Percentiles rank a stretch among this genome's conserved stretches.
Evolutionary conservation across 2,113 vertebrate species (phyloP).

Genomic region (Nettapus auritus): DNA sequence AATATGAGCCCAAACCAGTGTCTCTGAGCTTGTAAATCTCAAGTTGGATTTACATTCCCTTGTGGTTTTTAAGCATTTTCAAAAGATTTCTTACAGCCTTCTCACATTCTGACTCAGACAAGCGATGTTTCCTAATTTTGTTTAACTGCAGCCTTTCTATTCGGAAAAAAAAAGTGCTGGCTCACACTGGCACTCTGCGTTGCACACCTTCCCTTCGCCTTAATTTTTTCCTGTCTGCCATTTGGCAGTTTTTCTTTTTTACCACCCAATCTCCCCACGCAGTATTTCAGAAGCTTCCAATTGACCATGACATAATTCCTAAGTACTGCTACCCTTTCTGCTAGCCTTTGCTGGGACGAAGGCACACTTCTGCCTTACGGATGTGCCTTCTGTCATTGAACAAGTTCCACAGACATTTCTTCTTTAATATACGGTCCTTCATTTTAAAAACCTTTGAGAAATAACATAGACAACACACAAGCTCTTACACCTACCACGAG

Average conservation of each 20-base stretch:
- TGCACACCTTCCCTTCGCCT: not conserved
- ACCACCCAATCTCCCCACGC: not conserved
- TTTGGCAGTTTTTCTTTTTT: not conserved
- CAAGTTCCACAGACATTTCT: not conserved
- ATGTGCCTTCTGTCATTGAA: not conserved
- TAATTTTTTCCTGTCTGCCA: not conserved
- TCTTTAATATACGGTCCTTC: not conserved
- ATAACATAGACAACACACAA: not conserved
- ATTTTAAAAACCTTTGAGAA: constrained; percentile 26
- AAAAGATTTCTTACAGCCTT: not conserved
- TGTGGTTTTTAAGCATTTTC: not conserved
- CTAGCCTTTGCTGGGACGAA: not conserved
- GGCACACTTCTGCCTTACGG: not conserved
- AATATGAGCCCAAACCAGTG: not conserved
- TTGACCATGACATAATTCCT: not conserved
- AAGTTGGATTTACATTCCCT: not conserved
- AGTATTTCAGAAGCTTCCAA: not conserved
- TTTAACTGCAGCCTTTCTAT: not conserved
- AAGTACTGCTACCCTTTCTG: not conserved
- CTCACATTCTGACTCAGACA: constrained; percentile 1
- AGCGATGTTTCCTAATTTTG: not conserved
- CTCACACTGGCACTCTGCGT: not conserved
- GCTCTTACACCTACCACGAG: not conserved
- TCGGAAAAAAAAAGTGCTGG: not conserved
- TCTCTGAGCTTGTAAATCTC: not conserved